Percentiles rank a stretch among this genome's conserved stretches.
Evolutionary conservation across 30 jellyfish, hydroid and myxozoan genomes (phyloP).

Genomic region (Clytia hemisphaerica): DNA sequence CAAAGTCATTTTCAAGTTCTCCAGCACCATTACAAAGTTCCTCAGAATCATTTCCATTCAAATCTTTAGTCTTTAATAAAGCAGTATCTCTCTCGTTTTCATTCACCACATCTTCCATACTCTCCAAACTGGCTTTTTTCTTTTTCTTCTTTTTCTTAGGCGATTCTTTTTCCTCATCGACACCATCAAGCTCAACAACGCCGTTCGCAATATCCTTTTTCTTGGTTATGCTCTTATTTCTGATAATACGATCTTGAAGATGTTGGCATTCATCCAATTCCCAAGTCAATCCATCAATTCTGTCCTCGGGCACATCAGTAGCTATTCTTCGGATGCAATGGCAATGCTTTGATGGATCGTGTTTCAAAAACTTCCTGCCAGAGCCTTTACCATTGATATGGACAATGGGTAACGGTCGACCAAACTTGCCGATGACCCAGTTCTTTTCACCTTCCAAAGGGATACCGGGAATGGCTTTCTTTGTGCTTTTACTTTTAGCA

Average conservation of each 20-base stretch:
- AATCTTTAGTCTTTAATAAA: no score
- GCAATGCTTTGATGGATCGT: conserved; percentile 93
- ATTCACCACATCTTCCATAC: not conserved
- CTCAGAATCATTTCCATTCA: no score
- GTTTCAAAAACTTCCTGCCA: conserved; percentile 22
- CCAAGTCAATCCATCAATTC: conserved; percentile 38
- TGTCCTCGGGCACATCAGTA: conserved; percentile 12
- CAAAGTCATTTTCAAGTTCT: no score
- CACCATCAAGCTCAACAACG: conserved; percentile 5
- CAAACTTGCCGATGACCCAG: conserved; percentile 88
- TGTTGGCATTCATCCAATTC: conserved; percentile 3
- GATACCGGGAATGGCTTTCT: conserved; percentile 66
- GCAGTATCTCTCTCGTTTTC: no score
- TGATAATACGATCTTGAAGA: not conserved
- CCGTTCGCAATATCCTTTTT: not conserved
- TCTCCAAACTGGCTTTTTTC: not conserved
- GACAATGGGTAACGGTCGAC: conserved; percentile 79
- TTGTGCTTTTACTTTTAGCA: conserved; percentile 31
- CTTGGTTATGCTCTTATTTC: not conserved
- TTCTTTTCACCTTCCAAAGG: conserved; percentile 57
- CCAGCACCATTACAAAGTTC: no score
- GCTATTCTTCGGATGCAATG: conserved; percentile 57
- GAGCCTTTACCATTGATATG: conserved; percentile 21
- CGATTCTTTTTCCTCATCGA: not conserved
- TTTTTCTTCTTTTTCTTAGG: not conserved